Conservation (phyloP, 2,797 vertebrate genomes). For the Paramormyrops hopkinsi region DNA sequence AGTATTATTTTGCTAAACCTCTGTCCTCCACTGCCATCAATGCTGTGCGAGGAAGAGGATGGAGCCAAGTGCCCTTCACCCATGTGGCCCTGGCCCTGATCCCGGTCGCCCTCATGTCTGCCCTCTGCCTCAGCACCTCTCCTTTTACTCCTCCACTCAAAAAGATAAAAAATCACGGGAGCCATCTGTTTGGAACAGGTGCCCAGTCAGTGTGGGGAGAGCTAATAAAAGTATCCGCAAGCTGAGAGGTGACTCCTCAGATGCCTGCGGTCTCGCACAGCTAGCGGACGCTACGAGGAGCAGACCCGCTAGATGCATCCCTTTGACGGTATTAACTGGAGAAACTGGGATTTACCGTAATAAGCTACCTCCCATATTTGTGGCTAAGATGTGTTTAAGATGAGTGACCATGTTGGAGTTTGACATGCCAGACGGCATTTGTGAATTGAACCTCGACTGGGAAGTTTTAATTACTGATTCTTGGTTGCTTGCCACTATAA, state of each 20-base stretch:
- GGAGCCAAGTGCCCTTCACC: not conserved
- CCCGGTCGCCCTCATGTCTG: not conserved
- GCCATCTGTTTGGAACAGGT: constrained; percentile 37
- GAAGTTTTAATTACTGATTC: not conserved
- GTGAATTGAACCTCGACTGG: not conserved
- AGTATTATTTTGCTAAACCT: not conserved
- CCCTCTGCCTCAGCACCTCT: not conserved
- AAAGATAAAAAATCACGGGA: constrained; percentile 26
- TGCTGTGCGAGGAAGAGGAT: not conserved
- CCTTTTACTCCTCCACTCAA: constrained; percentile 12
- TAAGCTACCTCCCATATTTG: not conserved
- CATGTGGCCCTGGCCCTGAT: not conserved
- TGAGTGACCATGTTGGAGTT: not conserved
- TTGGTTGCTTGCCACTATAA: not conserved
- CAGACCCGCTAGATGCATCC: not conserved
- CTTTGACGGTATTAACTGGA: not conserved
- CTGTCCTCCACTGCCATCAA: not conserved
- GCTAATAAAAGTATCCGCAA: constrained; percentile 25
- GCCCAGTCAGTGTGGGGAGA: constrained; percentile 21
- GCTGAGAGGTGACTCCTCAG: constrained; percentile 22
- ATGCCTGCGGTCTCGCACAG: constrained; percentile 18
- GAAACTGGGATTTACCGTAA: not conserved
- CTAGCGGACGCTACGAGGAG: constrained; percentile 13
- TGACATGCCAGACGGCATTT: not conserved
- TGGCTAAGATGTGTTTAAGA: not conserved